phyloP scores from a whole-genome alignment of 2,888 invertebrate species.

The Beris chalybata region DNA sequence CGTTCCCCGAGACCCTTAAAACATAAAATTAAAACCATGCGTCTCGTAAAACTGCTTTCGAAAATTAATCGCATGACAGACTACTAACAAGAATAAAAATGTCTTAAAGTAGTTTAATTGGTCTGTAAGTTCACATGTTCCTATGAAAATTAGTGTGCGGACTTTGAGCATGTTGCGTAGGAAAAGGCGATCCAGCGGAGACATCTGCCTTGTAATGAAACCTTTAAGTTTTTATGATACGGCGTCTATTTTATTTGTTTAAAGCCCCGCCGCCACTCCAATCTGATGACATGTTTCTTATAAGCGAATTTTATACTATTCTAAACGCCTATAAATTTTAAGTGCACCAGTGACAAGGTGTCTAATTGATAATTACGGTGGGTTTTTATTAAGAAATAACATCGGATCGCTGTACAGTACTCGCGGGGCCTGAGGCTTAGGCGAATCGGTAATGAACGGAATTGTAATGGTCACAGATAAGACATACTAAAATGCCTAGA shows the following conservation, averaged over 20 bases:
- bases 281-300: not conserved
- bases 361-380: conserved; percentile 28
- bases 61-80: conserved; percentile 12
- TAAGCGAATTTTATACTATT: conserved; percentile 21
- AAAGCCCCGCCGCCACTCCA: no score
- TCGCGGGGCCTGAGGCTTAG: not conserved
- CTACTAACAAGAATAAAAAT: conserved; percentile 2
- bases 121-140: conserved; percentile 23
- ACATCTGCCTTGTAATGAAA: conserved; percentile 18
- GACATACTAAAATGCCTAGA: no score
- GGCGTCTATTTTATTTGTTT: conserved; percentile 1
- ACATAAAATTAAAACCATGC: conserved; percentile 6
- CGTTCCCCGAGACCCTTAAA: not conserved
- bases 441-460: no score
- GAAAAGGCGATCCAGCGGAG: not conserved
- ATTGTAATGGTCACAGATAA: no score
- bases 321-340: conserved; percentile 32
- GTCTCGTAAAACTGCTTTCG: not conserved
- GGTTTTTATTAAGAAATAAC: conserved; percentile 15
- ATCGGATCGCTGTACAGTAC: conserved; percentile 5
- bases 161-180: no score
- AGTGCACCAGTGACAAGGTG: conserved; percentile 28
- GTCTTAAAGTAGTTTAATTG: conserved; percentile 22
- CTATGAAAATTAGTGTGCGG: conserved; percentile 16
- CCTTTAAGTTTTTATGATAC: conserved; percentile 22